Evolutionary conservation across 2,797 vertebrate genomes (phyloP), one percentile per base, ranked within the genome.

Genomic region (Eulemur albifrons): DNA sequence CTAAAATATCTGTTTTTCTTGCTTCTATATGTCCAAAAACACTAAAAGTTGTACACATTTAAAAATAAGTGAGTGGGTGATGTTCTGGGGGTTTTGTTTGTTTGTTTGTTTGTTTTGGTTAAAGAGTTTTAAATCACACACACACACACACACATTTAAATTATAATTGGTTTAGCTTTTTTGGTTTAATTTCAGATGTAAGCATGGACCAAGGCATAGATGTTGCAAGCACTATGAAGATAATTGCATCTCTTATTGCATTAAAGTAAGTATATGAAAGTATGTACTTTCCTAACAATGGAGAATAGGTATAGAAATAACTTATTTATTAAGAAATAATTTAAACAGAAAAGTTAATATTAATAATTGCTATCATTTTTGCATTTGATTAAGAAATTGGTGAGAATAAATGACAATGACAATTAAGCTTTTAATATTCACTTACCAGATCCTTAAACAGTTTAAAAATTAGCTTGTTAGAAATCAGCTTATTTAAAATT

Each of bases 221-320:
- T 99, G 99, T 98, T 99, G 99, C 98, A 99, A 99, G 98, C 99
- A 99, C 98, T 99, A 99, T 95, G 99, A 99, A 96, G 99, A 99
- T 98, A 99, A 99, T 98, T 99, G 99, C 98, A 99, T 99, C 97
- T 99, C 99, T 77, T 99, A 99, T 97, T 99, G 99, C 97, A 98
- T 99, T 98, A 99, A 99, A 99, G 99, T 99, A 99, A 99, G 99
- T 98, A 97, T 90, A 4, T 81, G 30, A 81, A 96, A 94, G 25
- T 81, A 40, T 88, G 32, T 72, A 3, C 59, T 85, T 85, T 95
- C 18, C 93, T 72, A 75, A 59, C 91, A 81, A 21, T 40, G 8
- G 40, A 13, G 14, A 81, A n/a, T 79, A 45, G 69, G 13, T 81
- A 48, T 70, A 77, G n/a, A 89, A 91, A 75, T 73, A 95, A 95